phyloP scores from a whole-genome alignment of 1,140 invertebrate species.

The Neodiprion fabricii region DNA sequence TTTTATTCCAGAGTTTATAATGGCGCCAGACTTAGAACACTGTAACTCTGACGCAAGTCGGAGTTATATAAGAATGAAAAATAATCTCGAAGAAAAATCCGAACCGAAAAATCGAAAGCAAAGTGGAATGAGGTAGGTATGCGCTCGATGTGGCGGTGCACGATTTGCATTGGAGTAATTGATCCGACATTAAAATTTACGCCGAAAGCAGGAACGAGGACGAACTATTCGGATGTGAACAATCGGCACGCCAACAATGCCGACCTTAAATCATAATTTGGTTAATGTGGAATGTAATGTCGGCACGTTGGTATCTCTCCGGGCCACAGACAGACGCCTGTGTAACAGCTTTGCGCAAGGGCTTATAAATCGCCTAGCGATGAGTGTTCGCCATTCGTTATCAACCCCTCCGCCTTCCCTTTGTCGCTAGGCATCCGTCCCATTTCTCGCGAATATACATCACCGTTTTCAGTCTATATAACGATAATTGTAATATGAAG shows the following conservation, averaged over 20 bases:
- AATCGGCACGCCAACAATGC: slow-evolving; percentile 57
- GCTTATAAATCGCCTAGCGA: slow-evolving; percentile 57
- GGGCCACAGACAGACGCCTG: slow-evolving; percentile 35
- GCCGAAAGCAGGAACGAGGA: slow-evolving; percentile 43
- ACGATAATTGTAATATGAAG: no score
- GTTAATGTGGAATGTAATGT: slow-evolving; percentile 62
- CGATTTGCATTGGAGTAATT: slow-evolving; percentile 51
- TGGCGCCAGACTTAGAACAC: background rate
- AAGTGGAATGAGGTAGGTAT: no score
- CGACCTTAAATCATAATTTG: slow-evolving; percentile 62
- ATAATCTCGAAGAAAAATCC: no score
- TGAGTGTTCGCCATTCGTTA: slow-evolving; percentile 59
- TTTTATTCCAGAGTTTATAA: no score
- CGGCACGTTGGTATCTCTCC: slow-evolving; percentile 48
- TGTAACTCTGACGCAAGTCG: background rate
- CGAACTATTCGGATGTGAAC: slow-evolving; percentile 53
- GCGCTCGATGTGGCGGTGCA: slow-evolving; percentile 19
- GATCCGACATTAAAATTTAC: slow-evolving; percentile 56
- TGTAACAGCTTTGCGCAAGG: slow-evolving; percentile 33
- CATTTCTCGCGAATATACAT: slow-evolving; percentile 19
- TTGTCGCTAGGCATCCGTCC: slow-evolving; percentile 34
- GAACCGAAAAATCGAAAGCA: no score
- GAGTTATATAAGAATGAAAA: background rate
- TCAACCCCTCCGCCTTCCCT: slow-evolving; percentile 46
- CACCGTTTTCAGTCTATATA: no score